A percentile compares a stretch with the other conserved stretches of the same genome.
Evolutionary conservation across 2,888 invertebrate genomes (phyloP).

Genomic region (Vannuccia rotundouncinata): DNA sequence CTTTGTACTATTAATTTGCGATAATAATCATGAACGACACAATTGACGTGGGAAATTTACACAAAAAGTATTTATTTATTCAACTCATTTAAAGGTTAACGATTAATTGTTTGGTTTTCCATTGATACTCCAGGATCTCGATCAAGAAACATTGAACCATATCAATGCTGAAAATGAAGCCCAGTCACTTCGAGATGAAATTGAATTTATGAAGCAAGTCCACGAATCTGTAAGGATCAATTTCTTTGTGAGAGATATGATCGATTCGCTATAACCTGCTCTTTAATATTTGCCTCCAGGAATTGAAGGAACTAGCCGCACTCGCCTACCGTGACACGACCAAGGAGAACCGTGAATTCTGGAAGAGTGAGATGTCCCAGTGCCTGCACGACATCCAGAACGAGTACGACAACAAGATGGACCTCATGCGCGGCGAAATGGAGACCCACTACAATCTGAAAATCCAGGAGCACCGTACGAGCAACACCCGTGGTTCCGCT

Average conservation of each 20-base stretch:
- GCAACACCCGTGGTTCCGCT: slow-evolving; percentile 57
- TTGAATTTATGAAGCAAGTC: slow-evolving; percentile 59
- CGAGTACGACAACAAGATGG: slow-evolving; percentile 59
- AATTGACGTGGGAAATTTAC: too few relatives aligned
- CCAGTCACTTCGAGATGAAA: slow-evolving; percentile 59
- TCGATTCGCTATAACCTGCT: background rate
- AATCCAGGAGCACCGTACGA: slow-evolving; percentile 60
- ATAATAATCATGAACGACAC: too few relatives aligned
- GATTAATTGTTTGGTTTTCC: too few relatives aligned
- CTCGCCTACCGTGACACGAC: slow-evolving; percentile 59
- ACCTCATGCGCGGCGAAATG: slow-evolving; percentile 57
- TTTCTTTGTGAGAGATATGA: background rate
- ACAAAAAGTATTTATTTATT: too few relatives aligned
- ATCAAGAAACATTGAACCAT: slow-evolving; percentile 58
- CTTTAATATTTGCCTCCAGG: slow-evolving; percentile 44
- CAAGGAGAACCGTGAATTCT: slow-evolving; percentile 60
- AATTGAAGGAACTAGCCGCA: slow-evolving; percentile 59
- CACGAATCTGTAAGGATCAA: slow-evolving; percentile 56
- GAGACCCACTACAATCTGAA: slow-evolving; percentile 60
- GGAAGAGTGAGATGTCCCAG: slow-evolving; percentile 59
- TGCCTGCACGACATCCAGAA: slow-evolving; percentile 59
- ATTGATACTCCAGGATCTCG: slow-evolving; percentile 57
- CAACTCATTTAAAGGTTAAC: too few relatives aligned
- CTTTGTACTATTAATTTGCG: too few relatives aligned
- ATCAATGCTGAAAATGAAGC: slow-evolving; percentile 59